phyloP scores from a whole-genome alignment of 1,140 invertebrate genomes.

The Octopus bimaculoides region DNA sequence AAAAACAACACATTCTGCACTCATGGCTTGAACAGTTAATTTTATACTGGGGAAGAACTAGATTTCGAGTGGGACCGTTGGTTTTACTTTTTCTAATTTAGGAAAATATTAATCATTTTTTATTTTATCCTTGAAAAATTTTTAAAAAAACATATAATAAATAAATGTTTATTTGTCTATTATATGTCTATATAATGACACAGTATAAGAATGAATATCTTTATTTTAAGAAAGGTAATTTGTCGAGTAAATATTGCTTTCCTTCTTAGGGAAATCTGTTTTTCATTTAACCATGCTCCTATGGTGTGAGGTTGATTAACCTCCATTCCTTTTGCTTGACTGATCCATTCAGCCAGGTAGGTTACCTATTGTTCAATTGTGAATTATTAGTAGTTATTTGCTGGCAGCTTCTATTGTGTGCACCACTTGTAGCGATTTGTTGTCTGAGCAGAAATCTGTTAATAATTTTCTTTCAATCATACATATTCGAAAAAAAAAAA shows the following conservation, averaged over 20 bases:
- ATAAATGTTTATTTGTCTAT: too few species aligned
- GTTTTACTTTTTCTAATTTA: too few species aligned
- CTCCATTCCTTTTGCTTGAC: slow-evolving; percentile 4
- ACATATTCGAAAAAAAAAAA: too few species aligned
- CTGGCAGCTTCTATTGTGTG: slow-evolving; percentile 9
- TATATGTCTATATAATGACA: too few species aligned
- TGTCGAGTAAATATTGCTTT: not conserved
- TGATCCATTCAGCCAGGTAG: slow-evolving; percentile 10
- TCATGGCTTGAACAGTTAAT: slow-evolving; percentile 1
- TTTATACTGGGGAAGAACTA: too few species aligned
- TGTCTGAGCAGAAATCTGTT: not conserved
- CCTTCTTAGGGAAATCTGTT: not conserved
- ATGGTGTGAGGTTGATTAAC: not conserved
- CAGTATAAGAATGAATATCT: too few species aligned
- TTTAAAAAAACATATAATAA: too few species aligned
- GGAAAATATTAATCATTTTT: too few species aligned
- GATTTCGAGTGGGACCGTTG: too few species aligned
- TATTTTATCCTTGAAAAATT: too few species aligned
- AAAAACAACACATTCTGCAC: slow-evolving; percentile 12
- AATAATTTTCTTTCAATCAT: too few species aligned
- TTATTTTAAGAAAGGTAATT: not conserved
- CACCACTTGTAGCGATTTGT: not conserved
- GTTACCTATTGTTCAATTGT: slow-evolving; percentile 3
- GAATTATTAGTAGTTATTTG: not conserved
- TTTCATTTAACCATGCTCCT: not conserved